phyloP scores from a whole-genome alignment of 2,888 invertebrate genomes.

The Antitype chi region DNA sequence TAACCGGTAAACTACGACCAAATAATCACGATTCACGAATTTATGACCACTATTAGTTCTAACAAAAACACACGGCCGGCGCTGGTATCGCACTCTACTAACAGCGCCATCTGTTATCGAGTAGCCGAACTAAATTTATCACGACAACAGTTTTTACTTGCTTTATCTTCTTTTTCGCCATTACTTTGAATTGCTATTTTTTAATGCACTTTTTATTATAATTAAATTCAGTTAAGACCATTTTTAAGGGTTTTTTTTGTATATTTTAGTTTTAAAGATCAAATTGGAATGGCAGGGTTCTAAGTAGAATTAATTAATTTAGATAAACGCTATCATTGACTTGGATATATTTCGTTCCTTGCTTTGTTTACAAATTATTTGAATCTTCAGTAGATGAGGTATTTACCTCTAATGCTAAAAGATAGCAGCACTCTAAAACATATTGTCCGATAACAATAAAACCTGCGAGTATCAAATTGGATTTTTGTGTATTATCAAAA shows the following conservation, averaged over 20 bases:
- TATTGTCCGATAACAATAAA: slow-evolving; percentile 22
- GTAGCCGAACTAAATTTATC: slow-evolving; percentile 74
- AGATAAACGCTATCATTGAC: neutral
- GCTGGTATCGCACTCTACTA: slow-evolving; percentile 57
- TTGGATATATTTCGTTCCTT: neutral
- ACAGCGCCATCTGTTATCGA: slow-evolving; percentile 83
- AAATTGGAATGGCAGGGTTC: neutral
- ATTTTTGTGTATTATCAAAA: slow-evolving; percentile 15
- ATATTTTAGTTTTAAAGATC: neutral
- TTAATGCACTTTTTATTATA: neutral
- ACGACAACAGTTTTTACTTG: neutral
- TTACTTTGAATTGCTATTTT: neutral
- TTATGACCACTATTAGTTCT: slow-evolving; percentile 33
- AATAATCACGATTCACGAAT: neutral
- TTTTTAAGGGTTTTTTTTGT: slow-evolving; percentile 6
- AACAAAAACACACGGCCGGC: slow-evolving; percentile 53
- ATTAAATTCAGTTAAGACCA: neutral
- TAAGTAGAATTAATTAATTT: neutral
- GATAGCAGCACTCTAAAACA: neutral
- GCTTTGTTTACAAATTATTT: slow-evolving; percentile 19
- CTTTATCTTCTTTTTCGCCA: neutral
- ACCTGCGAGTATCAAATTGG: neutral
- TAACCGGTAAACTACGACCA: neutral
- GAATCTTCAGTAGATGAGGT: neutral
- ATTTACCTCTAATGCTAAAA: slow-evolving; percentile 4